These are phyloP conservation scores for Teleiodes luculella DNA, from an alignment of 2,888 invertebrate genomes.

Conservation along the genomic window DNA sequence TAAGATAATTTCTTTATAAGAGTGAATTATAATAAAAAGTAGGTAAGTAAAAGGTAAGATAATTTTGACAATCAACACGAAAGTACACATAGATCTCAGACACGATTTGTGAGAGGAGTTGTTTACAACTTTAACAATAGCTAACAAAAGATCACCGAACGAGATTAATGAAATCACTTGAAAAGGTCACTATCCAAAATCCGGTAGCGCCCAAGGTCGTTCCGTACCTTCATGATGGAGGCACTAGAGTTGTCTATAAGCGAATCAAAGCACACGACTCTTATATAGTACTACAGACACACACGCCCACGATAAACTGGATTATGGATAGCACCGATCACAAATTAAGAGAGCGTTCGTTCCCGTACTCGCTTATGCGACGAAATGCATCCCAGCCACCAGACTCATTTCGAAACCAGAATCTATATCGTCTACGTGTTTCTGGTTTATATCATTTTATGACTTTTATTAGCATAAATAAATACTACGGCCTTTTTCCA, in stretches of 20 bases:
- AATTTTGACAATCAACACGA: no score
- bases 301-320: constrained; percentile 56
- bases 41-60: no score
- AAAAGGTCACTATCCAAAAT: constrained; percentile 6
- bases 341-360: not conserved
- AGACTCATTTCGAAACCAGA: not conserved
- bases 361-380: not conserved
- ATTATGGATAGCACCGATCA: constrained; percentile 37
- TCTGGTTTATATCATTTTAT: no score
- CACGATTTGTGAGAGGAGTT: no score
- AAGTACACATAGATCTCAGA: no score
- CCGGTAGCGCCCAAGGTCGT: constrained; percentile 1
- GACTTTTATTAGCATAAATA: no score
- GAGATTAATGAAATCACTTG: not conserved
- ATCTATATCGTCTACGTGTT: no score
- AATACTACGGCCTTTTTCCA: no score
- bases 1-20: no score
- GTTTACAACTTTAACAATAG: no score
- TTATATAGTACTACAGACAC: constrained; percentile 64
- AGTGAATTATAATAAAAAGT: no score
- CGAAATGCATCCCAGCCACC: constrained; percentile 12
- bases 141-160: not conserved
- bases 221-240: constrained; percentile 65
- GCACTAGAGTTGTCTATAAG: constrained; percentile 52
- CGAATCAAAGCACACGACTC: constrained; percentile 45